Conservation (phyloP, 1,140 invertebrate species). For the Berghia stephanieae region DNA sequence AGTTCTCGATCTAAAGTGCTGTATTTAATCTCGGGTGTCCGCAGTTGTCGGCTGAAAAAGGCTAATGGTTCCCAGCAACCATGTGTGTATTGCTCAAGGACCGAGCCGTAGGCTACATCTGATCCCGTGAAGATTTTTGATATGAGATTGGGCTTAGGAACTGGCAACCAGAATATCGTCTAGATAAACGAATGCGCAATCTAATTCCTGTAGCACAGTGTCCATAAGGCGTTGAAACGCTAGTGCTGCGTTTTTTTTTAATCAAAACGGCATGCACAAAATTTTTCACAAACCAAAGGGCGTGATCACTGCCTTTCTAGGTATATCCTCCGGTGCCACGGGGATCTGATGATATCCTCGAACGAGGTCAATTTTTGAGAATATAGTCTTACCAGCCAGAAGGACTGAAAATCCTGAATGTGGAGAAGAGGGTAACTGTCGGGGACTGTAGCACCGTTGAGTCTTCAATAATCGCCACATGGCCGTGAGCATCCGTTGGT, state of each 20-base stretch:
- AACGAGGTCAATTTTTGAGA: constrained; percentile 16
- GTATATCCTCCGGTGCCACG: neutral
- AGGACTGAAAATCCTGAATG: neutral
- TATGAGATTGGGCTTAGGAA: too few species aligned
- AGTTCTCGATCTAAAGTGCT: neutral
- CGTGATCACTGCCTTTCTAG: neutral
- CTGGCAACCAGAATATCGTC: neutral
- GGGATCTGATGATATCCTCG: neutral
- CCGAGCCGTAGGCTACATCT: constrained; percentile 1
- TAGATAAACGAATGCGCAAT: constrained; percentile 6
- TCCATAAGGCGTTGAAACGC: constrained; percentile 17
- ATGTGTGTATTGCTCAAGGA: neutral
- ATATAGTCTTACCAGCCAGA: neutral
- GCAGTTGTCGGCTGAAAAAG: constrained; percentile 20
- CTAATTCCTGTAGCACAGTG: neutral
- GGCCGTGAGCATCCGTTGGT: neutral
- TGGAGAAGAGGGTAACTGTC: neutral
- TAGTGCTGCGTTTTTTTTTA: constrained; percentile 9
- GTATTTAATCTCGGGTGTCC: constrained; percentile 1
- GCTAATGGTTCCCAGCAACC: constrained; percentile 12
- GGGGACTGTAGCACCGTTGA: too few species aligned
- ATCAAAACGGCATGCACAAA: constrained; percentile 9
- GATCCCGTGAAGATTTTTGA: too few species aligned
- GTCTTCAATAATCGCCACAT: too few species aligned
- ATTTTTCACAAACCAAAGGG: neutral